These are phyloP conservation scores for Monochamus saltuarius DNA, from an alignment of 1,140 invertebrate species.

Conservation along the genomic window DNA sequence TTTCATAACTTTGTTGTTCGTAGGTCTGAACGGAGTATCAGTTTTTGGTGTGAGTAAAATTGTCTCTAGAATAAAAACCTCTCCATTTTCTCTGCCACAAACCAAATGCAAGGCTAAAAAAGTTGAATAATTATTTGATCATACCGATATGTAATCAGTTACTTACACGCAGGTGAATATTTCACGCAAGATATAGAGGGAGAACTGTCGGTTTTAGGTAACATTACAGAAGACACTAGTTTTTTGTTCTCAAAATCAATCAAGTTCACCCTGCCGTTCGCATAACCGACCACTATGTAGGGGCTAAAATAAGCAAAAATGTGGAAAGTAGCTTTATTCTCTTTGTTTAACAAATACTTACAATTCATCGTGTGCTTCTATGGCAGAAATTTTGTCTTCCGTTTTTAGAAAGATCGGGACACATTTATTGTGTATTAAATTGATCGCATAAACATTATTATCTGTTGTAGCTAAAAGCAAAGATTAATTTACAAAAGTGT, in stretches of 20 bases:
- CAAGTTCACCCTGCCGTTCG: slow-evolving; percentile 52
- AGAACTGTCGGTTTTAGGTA: background rate
- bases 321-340: background rate
- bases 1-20: slow-evolving; percentile 51
- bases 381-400: slow-evolving; percentile 35
- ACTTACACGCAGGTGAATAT: slow-evolving; percentile 55
- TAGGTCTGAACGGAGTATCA: slow-evolving; percentile 53
- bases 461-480: slow-evolving; percentile 36
- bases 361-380: slow-evolving; percentile 39
- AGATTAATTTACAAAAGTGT: background rate
- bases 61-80: slow-evolving; percentile 59
- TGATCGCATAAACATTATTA: slow-evolving; percentile 35
- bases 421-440: slow-evolving; percentile 33
- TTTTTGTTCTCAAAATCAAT: slow-evolving; percentile 52
- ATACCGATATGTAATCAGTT: background rate
- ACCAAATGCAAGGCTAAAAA: slow-evolving; percentile 56
- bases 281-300: slow-evolving; percentile 49
- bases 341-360: slow-evolving; percentile 18
- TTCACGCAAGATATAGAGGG: slow-evolving; percentile 12
- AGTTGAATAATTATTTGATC: slow-evolving; percentile 4
- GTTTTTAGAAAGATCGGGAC: slow-evolving; percentile 33
- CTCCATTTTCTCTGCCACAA: slow-evolving; percentile 58
- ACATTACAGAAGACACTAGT: slow-evolving; percentile 7
- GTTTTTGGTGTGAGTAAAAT: slow-evolving; percentile 54
- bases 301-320: slow-evolving; percentile 32